phyloP scores from a whole-genome alignment of 2,888 invertebrate genomes.

The Diaprepes abbreviatus region DNA sequence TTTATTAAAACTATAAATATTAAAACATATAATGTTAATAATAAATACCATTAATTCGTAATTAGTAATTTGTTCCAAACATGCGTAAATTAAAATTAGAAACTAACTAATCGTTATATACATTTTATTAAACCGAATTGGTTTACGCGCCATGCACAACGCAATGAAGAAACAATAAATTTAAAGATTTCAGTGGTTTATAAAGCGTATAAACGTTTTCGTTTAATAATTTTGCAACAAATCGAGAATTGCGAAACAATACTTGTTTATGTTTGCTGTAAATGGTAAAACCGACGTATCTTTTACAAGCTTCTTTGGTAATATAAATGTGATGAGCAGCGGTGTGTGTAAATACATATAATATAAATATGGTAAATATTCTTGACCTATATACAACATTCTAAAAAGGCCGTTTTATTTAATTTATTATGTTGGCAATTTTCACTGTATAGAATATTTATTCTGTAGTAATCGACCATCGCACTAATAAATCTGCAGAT shows the following conservation, averaged over 20 bases:
- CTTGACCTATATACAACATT: slow-evolving; percentile 9
- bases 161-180: slow-evolving; percentile 18
- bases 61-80: not conserved
- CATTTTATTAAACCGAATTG: slow-evolving; percentile 5
- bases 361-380: not conserved
- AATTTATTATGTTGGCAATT: not conserved
- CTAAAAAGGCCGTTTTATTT: not conserved
- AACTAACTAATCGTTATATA: slow-evolving; percentile 1
- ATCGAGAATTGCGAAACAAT: not conserved
- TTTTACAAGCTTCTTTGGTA: slow-evolving; percentile 5
- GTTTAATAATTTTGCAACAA: slow-evolving; percentile 10
- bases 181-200: slow-evolving; percentile 23
- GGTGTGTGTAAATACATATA: slow-evolving; percentile 1
- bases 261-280: slow-evolving; percentile 20
- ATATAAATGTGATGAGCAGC: slow-evolving; percentile 6
- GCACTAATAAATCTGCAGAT: too few relatives aligned
- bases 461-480: too few relatives aligned
- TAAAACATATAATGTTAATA: not conserved
- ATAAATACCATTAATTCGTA: not conserved
- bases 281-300: slow-evolving; percentile 13
- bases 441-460: too few relatives aligned
- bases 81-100: not conserved
- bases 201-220: slow-evolving; percentile 15
- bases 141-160: not conserved
- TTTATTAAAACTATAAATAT: not conserved